Base-by-base conservation (phyloP, 2,113 vertebrate species). In the Rhadina sibilatrix region DNA sequence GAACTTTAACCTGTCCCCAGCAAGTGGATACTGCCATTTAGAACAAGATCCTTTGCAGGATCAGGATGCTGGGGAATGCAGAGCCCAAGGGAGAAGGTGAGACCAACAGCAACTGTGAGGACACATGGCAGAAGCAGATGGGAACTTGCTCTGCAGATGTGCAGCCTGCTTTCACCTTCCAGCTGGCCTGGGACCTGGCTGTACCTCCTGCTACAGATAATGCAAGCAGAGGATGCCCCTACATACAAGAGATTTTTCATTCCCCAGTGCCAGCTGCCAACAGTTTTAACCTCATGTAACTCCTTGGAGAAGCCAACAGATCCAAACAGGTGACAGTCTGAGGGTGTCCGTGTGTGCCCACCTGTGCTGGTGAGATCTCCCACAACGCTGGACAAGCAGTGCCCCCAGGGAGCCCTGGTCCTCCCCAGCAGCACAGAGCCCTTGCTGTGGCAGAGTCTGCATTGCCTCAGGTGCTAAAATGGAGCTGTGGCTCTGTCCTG, bases 371-470 rank as follows among this genome's bases (percentile, higher is more conserved):
- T 0, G 25, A 12, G 19, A 5, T 33, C 38, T 38, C 31, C 30
- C 7, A 2, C 33, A 11, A 3, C 11, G 0, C n/a, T 1, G 30
- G 2, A 4, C 1, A 0, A 31, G 24, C 42, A 4, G 33, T 0
- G 1, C 22, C 19, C 0, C 14, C 14, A 35, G 20, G 2, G 17
- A 57, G 81, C 10, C 3, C 21, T 25, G 0, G 0, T 13, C 19
- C 28, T 35, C 38, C 44, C 3, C n/a, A 27, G 56, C 65, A 12
- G 38, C 52, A 12, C 19, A 9, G 52, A 44, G 49, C 31, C 6
- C 28, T 2, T 2, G 10, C 46, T 42, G 40, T 1, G 6, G 27
- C 37, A 85, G 12, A 2, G 15, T 2, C 44, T 35, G 61, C 6
- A 0, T 0, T 33, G 15, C 28, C n/a, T 44, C 35, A 3, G 0